Evolutionary conservation across 1,140 invertebrate genomes (phyloP).

Genomic region (Drosophila serrata): DNA sequence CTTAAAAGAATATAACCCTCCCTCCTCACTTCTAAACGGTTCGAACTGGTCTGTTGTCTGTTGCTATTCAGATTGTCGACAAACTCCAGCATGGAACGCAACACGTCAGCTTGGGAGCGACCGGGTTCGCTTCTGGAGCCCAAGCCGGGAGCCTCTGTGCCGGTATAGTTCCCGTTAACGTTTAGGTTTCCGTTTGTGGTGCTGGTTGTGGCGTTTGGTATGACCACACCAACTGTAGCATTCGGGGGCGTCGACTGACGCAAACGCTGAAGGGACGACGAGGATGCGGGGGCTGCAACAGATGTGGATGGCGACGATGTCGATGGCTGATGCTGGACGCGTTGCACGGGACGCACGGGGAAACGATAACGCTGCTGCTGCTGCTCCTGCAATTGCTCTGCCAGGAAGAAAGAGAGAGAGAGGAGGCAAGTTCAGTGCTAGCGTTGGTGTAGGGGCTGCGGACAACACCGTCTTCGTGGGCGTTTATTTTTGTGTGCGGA

Average conservation of each 20-base stretch:
- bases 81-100: constrained; percentile 53
- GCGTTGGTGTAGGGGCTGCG: constrained; percentile 10
- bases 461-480: constrained; percentile 47
- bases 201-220: constrained; percentile 74
- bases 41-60: constrained; percentile 13
- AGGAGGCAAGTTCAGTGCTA: constrained; percentile 42
- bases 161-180: constrained; percentile 44
- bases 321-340: constrained; percentile 70
- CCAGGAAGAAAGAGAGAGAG: constrained; percentile 28
- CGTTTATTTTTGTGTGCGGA: constrained; percentile 65
- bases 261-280: constrained; percentile 42
- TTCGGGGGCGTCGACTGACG: constrained; percentile 64
- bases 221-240: constrained; percentile 79
- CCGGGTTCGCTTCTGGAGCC: constrained; percentile 17
- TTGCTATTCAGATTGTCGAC: constrained; percentile 65
- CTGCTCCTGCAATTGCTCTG: constrained; percentile 77
- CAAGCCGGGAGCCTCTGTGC: constrained; percentile 21
- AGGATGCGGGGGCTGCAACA: constrained; percentile 13
- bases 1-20: background rate
- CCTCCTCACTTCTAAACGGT: constrained; percentile 24
- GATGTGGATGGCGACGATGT: constrained; percentile 30
- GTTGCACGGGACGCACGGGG: constrained; percentile 79
- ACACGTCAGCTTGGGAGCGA: constrained; percentile 52
- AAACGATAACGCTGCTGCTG: constrained; percentile 81
- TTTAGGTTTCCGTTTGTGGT: constrained; percentile 44